Percentiles rank a stretch among this genome's conserved stretches.
Conservation (phyloP, 1,140 invertebrate genomes). For the Meloidogyne chitwoodi region DNA sequence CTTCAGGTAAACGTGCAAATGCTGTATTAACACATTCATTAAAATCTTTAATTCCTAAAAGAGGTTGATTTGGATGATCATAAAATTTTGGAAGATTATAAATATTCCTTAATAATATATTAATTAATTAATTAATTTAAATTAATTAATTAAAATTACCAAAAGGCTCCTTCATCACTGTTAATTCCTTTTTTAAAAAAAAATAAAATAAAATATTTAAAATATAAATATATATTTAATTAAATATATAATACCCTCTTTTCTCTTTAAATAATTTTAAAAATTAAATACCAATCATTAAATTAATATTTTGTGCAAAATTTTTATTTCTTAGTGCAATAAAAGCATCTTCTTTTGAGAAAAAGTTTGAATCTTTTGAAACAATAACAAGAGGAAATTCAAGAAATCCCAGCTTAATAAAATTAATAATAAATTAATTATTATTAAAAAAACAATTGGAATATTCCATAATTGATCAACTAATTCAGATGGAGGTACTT, state of each 20-base stretch:
- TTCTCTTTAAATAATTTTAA: background rate
- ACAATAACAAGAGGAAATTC: conserved; percentile 59
- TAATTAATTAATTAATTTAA: background rate
- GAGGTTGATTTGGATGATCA: conserved; percentile 49
- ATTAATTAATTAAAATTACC: background rate
- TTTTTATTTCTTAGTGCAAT: conserved; percentile 46
- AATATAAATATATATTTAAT: too few relatives aligned
- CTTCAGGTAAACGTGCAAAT: conserved; percentile 42
- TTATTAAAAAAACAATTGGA: background rate
- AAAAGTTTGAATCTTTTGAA: conserved; percentile 56
- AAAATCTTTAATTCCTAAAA: conserved; percentile 46
- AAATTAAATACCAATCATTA: conserved; percentile 51
- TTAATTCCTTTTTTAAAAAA: conserved; percentile 36
- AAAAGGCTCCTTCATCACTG: conserved; percentile 51
- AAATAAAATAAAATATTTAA: background rate
- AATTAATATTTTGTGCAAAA: conserved; percentile 51
- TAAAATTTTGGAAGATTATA: conserved; percentile 58
- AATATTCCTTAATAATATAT: conserved; percentile 55
- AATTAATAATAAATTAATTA: conserved; percentile 20
- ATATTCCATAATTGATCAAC: conserved; percentile 54
- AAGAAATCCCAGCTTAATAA: conserved; percentile 37
- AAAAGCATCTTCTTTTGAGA: conserved; percentile 54
- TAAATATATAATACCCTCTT: too few relatives aligned
- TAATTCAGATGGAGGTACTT: conserved; percentile 35
- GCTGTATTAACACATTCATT: conserved; percentile 51